Base-by-base conservation (phyloP, 2,113 vertebrate species). In the Indicator indicator region DNA sequence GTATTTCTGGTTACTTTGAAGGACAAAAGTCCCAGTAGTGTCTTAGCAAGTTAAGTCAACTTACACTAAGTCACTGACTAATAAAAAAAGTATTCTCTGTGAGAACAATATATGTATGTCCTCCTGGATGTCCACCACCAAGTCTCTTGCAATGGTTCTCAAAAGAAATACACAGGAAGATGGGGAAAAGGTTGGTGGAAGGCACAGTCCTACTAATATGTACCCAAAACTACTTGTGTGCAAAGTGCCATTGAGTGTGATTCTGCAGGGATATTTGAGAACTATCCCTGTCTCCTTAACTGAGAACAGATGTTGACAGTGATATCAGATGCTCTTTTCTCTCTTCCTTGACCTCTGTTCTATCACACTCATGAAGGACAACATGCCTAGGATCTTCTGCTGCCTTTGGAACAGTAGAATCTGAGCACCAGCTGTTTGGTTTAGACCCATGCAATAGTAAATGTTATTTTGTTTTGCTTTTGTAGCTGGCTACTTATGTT, bases 1-100 rank as follows among this genome's bases (percentile, higher is more conserved):
- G 86, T 70, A 83, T 81, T 96, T 89, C 69, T 91, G 62, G 73
- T 83, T 84, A 77, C 38, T 86, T 48, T 64, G 91, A 89, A 88
- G 48, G 68, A 44, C 90, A 86, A 90, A 80, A 80, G 56, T 83
- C 72, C 59, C 40, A 86, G 8, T 4, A 68, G 62, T 86, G 89
- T 75, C 88, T 94, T 21, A 64, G 63, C 83, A 86, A 83, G 85
- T 70, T 71, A 74, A 33, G 60, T 69, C 69, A 90, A 77, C 69
- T 80, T 71, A 58, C 17, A 16, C 54, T 83, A 91, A 89, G 36
- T 40, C 79, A 65, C 24, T 21, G 52, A 89, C 42, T 28, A 44
- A 88, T 55, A 46, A 75, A 56, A n/a, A 75, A 88, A 81, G 44
- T 44, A 56, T 74, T 55, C 33, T 64, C 36, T 78, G 33, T 50